Evolutionary conservation across 2,888 invertebrate species (phyloP).

Genomic region (Nomada fabriciana): DNA sequence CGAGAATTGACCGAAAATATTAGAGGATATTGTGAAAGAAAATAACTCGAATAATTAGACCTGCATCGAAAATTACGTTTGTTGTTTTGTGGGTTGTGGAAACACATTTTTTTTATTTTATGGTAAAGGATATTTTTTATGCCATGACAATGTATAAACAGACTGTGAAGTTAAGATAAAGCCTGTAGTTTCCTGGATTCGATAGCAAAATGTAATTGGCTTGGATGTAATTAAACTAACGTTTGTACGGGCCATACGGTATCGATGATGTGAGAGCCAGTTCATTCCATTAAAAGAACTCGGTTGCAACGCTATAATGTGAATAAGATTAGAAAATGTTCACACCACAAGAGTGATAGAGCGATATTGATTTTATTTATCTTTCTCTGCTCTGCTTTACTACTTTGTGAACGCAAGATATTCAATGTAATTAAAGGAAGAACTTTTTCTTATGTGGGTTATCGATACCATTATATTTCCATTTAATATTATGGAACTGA

Average conservation of each 20-base stretch:
- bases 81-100: too few relatives aligned
- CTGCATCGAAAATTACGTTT: too few relatives aligned
- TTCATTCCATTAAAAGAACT: slow-evolving; percentile 49
- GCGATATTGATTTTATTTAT: slow-evolving; percentile 5
- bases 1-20: too few relatives aligned
- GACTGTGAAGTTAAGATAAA: not conserved
- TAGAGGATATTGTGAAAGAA: too few relatives aligned
- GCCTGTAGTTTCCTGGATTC: slow-evolving; percentile 16
- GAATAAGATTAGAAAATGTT: slow-evolving; percentile 41
- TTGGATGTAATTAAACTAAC: slow-evolving; percentile 52
- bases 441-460: too few relatives aligned
- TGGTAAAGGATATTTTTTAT: too few relatives aligned
- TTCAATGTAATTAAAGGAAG: not conserved
- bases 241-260: slow-evolving; percentile 25
- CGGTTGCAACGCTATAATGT: slow-evolving; percentile 5
- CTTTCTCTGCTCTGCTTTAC: too few relatives aligned
- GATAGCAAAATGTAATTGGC: slow-evolving; percentile 51
- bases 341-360: not conserved
- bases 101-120: too few relatives aligned
- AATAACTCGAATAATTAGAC: too few relatives aligned
- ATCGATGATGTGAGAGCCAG: slow-evolving; percentile 53
- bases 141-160: too few relatives aligned
- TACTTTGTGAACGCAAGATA: not conserved
- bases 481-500: too few relatives aligned
- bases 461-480: too few relatives aligned